These are phyloP conservation scores for Torymus texanus DNA, from an alignment of 2,888 invertebrate genomes.

Conservation along the genomic window DNA sequence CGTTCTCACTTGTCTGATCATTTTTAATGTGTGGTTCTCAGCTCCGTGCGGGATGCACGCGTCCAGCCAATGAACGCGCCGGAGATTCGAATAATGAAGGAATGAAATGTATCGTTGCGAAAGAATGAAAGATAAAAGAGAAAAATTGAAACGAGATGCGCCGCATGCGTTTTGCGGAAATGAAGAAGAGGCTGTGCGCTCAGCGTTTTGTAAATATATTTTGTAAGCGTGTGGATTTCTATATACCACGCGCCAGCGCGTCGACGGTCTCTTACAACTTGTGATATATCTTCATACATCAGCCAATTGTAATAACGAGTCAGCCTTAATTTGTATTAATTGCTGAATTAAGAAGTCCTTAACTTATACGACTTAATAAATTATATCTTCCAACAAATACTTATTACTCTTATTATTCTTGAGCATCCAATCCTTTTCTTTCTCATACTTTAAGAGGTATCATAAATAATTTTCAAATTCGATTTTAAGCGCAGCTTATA, in stretches of 20 bases:
- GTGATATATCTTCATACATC: slow-evolving; percentile 57
- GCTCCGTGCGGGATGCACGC: not conserved
- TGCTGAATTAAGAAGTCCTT: slow-evolving; percentile 53
- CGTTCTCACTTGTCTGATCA: not conserved
- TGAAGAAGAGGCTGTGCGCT: not conserved
- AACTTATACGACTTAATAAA: slow-evolving; percentile 55
- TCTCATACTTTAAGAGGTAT: too few species aligned
- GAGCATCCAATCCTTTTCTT: too few species aligned
- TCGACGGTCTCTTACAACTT: slow-evolving; percentile 56
- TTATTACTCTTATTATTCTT: slow-evolving; percentile 22
- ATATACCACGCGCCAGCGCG: not conserved
- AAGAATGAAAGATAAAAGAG: too few species aligned
- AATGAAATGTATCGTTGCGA: too few species aligned
- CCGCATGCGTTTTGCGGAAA: slow-evolving; percentile 1
- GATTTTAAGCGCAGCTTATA: too few species aligned
- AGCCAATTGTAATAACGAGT: slow-evolving; percentile 57
- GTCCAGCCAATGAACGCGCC: not conserved
- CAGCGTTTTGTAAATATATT: slow-evolving; percentile 42
- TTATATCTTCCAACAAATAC: slow-evolving; percentile 47
- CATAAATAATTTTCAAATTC: too few species aligned
- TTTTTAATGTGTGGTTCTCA: slow-evolving; percentile 17
- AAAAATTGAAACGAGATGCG: not conserved
- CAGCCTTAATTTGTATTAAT: slow-evolving; percentile 56
- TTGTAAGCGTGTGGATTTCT: too few species aligned
- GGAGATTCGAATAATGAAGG: not conserved